A percentile compares a stretch with the other conserved stretches of the same genome.
phyloP scores from a whole-genome alignment of 1,140 invertebrate species.

The Microplitis mediator region DNA sequence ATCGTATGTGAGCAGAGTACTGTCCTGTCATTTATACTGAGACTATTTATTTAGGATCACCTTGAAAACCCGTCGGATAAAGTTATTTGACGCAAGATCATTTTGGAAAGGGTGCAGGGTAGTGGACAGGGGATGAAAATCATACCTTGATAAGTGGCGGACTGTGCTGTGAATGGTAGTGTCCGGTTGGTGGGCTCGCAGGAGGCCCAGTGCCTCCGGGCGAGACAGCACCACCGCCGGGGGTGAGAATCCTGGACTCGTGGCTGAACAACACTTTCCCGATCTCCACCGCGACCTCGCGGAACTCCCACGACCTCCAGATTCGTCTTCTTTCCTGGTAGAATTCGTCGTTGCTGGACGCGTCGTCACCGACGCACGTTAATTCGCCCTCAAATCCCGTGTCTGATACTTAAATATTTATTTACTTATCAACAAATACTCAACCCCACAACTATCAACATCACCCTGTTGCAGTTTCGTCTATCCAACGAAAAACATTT shows the following conservation, averaged over 20 bases:
- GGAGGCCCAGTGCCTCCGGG: conserved; percentile 59
- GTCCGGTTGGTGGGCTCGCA: conserved; percentile 55
- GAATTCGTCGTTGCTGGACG: neutral
- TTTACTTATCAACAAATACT: neutral
- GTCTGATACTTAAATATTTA: neutral
- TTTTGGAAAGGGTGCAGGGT: too few species aligned
- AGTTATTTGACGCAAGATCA: too few species aligned
- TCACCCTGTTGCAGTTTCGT: too few species aligned
- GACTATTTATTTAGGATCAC: too few species aligned
- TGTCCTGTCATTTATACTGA: too few species aligned
- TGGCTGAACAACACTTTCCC: conserved; percentile 60
- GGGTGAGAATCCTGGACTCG: conserved; percentile 63
- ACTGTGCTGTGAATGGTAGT: conserved; percentile 54
- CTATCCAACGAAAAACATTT: too few species aligned
- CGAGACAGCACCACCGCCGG: conserved; percentile 56
- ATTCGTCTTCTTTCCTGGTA: conserved; percentile 6
- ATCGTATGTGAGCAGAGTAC: too few species aligned
- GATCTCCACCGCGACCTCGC: conserved; percentile 50
- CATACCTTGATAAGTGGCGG: conserved; percentile 58
- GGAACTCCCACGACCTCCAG: conserved; percentile 41
- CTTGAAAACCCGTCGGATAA: too few species aligned
- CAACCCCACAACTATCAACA: too few species aligned
- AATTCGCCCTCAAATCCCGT: conserved; percentile 10
- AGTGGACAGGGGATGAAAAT: neutral
- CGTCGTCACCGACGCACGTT: neutral